A percentile compares a stretch with the other conserved stretches of the same genome.
These are phyloP conservation scores for Scomber scombrus DNA, from an alignment of 2,113 vertebrate species.

Conservation along the genomic window DNA sequence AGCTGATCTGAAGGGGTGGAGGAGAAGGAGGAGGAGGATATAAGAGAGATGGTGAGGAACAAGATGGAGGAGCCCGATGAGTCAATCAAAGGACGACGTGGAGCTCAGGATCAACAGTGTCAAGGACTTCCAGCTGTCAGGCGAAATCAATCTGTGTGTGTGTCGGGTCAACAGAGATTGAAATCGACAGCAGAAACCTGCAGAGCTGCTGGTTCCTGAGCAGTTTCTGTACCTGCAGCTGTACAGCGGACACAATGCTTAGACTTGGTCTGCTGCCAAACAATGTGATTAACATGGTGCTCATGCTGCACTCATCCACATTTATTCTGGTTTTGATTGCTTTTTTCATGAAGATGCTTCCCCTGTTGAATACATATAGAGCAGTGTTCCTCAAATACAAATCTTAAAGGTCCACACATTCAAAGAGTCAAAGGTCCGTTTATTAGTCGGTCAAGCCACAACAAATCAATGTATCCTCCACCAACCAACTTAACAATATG, in stretches of 20 bases:
- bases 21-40: background rate
- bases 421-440: too few species aligned
- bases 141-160: slow-evolving; percentile 38
- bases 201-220: slow-evolving; percentile 36
- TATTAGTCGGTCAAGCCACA: too few species aligned
- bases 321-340: background rate
- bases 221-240: background rate
- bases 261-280: slow-evolving; percentile 7
- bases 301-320: background rate
- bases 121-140: slow-evolving; percentile 44
- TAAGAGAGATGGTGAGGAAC: slow-evolving; percentile 35
- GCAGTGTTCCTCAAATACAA: too few species aligned
- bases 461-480: too few species aligned
- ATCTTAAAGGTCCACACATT: too few species aligned
- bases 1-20: slow-evolving; percentile 15
- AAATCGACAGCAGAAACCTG: slow-evolving; percentile 36
- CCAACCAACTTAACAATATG: too few species aligned
- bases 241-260: slow-evolving; percentile 23
- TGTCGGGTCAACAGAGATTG: slow-evolving; percentile 19
- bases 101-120: slow-evolving; percentile 33
- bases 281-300: slow-evolving; percentile 13
- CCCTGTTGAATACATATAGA: too few species aligned
- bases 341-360: too few species aligned
- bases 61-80: slow-evolving; percentile 35
- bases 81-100: slow-evolving; percentile 43